Base-by-base conservation (phyloP, 2,113 vertebrate genomes). In the Rhizomys pruinosus region DNA sequence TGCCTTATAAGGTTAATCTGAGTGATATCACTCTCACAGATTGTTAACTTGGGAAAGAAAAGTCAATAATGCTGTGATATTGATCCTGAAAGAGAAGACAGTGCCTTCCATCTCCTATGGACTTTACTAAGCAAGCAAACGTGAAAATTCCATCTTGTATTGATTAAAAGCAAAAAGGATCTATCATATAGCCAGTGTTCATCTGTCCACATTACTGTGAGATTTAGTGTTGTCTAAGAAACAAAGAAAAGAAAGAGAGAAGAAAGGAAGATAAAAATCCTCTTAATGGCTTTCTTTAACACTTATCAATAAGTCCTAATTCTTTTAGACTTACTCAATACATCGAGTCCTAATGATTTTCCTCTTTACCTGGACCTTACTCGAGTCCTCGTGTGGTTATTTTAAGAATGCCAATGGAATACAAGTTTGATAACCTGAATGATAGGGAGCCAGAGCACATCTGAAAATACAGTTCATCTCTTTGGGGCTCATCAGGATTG, bases 51-150 rank as follows among this genome's bases (percentile, higher is more conserved):
- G 39, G n/a, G 2, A 90, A 88, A 71, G 52, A 90, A 93, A 86
- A 82, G 37, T 84, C 32, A 89, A 34, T 52, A 61, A 93, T 80
- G 64, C 47, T 63, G n/a, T 81, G 80, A 47, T 19, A 69, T 25
- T 77, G 79, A 77, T 44, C 32, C 44, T 81, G 5, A 1, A 73
- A 93, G 39, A 81, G 12, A 91, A 92, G 34, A 17, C 9, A 37
- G 17, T 52, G 3, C 55, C 22, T 57, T 69, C 39, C 3, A 64
- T 22, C 15, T 74, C 42, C 32, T 86, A 17, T 3, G 92, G 78
- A 66, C 74, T 80, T 94, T 74, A 84, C 29, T 59, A 32, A 94
- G 74, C 29, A 63, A 82, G 86, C 16, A 86, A 93, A 71, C 90
- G 16, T 64, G 47, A 95, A 92, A 52, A 87, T 91, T 84, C n/a